phyloP scores from a whole-genome alignment of 2,888 invertebrate genomes.

The Pomacea canaliculata region DNA sequence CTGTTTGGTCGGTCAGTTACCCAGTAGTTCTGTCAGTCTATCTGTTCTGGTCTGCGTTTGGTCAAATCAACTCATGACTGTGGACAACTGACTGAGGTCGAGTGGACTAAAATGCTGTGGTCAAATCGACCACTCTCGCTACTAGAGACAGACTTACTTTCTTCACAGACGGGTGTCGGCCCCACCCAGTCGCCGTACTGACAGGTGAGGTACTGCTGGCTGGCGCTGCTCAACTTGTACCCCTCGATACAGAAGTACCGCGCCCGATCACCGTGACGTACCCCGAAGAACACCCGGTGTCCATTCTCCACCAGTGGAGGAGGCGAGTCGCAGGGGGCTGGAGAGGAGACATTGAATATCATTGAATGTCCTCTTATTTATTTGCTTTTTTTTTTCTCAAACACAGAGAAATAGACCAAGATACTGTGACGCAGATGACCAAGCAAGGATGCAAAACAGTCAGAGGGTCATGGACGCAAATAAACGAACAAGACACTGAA shows the following conservation, averaged over 20 bases:
- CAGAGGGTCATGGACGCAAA: background rate
- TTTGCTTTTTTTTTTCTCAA: too few species aligned
- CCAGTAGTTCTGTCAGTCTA: too few species aligned
- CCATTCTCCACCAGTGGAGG: slow-evolving; percentile 90
- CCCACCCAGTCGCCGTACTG: slow-evolving; percentile 96
- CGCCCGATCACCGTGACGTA: slow-evolving; percentile 96
- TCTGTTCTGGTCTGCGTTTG: too few species aligned
- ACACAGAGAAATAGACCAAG: too few species aligned
- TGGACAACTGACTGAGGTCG: too few species aligned
- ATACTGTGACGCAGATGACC: background rate
- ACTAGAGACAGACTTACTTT: slow-evolving; percentile 63
- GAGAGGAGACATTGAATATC: too few species aligned
- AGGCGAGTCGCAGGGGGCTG: slow-evolving; percentile 82
- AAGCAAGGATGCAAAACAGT: background rate
- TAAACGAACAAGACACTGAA: background rate
- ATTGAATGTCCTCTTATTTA: background rate
- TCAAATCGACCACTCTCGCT: too few species aligned
- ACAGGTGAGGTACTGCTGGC: slow-evolving; percentile 77
- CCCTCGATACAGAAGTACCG: slow-evolving; percentile 95
- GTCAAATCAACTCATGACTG: too few species aligned
- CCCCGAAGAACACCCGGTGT: slow-evolving; percentile 96
- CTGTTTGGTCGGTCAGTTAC: too few species aligned
- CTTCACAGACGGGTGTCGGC: slow-evolving; percentile 84
- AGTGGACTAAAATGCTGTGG: too few species aligned
- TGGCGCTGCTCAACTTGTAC: slow-evolving; percentile 80